Evolutionary conservation across 1,140 invertebrate species (phyloP), one percentile per base, ranked within the genome.

Genomic region (Zaprionus vittiger): DNA sequence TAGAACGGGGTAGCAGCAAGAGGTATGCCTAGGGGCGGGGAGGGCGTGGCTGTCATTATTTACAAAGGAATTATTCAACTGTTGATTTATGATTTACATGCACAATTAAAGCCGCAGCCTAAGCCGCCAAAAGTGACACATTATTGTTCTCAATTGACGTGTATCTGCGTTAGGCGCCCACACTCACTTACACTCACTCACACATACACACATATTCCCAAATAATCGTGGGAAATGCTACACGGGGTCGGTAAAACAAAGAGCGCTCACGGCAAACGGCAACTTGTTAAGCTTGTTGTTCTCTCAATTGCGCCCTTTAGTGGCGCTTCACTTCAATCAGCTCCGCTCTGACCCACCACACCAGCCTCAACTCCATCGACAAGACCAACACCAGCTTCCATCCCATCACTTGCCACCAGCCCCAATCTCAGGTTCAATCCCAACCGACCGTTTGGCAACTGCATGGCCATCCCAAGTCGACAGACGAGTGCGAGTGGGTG

Each of bases 241-340:
- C 57, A 54, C 17, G 52, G 20, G 26, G 15, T 37, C 49, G 24
- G 38, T 59, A 41, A 62, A 82, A 70, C 66, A 60, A 68, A 71
- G 70, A 77, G 64, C 44, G 62, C 77, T 64, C 56, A 55, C 37
- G 75, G 75, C 59, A 60, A 66, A 41, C 37, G 73, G 73, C 80
- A 80, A 79, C 80, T 86, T 87, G 83, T 86, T 80, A 83, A 87
- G 83, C 83, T 87, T 79, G 83, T 86, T 86, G 80, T 86, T 80
- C 83, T 64, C 80, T 73, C 73, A 86, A 86, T 86, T 86, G 83
- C 83, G 72, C 47, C 77, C 57, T 69, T 81, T 82, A 85, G 65
- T 79, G 83, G 59, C 83, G 38, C 60, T 80, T 83, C 62, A 77
- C 59, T 80, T 47, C 57, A 59, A 71, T 71, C 71, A 67, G 26